These are phyloP conservation scores for Paragorgia papillata DNA, from an alignment of 92 coral and sea anemone species.

Conservation along the genomic window DNA sequence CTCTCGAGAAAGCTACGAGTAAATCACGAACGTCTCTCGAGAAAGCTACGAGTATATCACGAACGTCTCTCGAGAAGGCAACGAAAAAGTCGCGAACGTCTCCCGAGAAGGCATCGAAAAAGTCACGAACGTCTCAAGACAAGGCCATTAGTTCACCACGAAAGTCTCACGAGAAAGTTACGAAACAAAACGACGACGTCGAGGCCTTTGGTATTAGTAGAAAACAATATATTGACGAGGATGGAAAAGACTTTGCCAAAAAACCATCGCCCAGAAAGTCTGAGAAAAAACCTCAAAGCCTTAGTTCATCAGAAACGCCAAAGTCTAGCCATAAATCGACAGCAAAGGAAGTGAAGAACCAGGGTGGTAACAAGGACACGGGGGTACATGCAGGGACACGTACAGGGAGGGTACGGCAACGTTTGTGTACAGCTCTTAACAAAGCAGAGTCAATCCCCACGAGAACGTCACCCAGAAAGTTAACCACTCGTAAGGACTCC, in stretches of 20 bases:
- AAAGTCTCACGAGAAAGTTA: no score
- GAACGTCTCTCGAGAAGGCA: neutral
- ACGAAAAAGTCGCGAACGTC: neutral
- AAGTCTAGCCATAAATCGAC: constrained; percentile 64
- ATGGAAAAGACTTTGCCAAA: no score
- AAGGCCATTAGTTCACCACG: no score
- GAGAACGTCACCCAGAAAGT: constrained; percentile 16
- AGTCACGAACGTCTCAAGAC: neutral
- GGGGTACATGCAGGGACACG: neutral
- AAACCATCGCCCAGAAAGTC: no score
- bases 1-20: neutral
- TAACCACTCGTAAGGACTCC: constrained; percentile 12
- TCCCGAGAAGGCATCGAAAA: neutral
- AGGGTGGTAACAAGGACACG: neutral
- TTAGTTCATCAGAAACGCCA: constrained; percentile 48
- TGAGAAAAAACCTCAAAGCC: neutral
- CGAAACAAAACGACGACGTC: neutral
- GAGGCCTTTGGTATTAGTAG: neutral
- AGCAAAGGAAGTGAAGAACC: neutral
- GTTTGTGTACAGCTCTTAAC: constrained; percentile 12
- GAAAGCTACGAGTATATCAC: neutral
- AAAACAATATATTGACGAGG: neutral
- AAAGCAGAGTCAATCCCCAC: constrained; percentile 2
- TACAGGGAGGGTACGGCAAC: constrained; percentile 2
- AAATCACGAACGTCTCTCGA: neutral